Evolutionary conservation across 2,888 invertebrate genomes (phyloP), one percentile per base, ranked within the genome.

Genomic region (Tenthredo amoena): DNA sequence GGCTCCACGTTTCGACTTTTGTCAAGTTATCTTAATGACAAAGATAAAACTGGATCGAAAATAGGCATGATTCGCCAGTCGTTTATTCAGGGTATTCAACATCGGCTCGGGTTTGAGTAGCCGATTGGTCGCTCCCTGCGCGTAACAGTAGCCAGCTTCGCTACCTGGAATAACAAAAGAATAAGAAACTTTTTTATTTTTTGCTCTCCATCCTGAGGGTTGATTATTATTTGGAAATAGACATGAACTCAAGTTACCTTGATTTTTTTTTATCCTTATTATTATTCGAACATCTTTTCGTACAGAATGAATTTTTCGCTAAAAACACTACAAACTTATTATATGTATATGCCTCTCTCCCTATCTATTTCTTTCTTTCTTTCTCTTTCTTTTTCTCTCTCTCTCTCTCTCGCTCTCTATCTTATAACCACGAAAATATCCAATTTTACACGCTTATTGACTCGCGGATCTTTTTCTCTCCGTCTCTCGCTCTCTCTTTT

Each of bases 1-100:
- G 4, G 15, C 12, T 34, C 34, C 34, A 18, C 18, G 15, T 18
- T 26, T 34, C 3, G 12, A 68, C 65, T 86, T 87, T 86, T 88
- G 87, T 91, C 91, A 90, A 89, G 90, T 91, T 89, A 92, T 90
- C 88, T 88, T 86, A 85, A 86, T 79, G 82, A 85, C 77, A 40
- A 84, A 81, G 37, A 68, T 76, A 85, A 84, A 74, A 86, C 86
- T 84, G 18, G 65, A 65, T 68, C 55, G 31, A 43, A 72, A 81
- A 55, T 77, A 81, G 65, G 68, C 84, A 72, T 72, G 43, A 37
- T 47, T 71, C 12, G 40, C 47, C n/a, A 55, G 43, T 34, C 43
- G 47, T 68, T 34, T 84, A 50, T 62, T 55, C 84, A 21, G 26
- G 40, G 82, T 40, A 85, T 62, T 68, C 65, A 55, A 81, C 85